Evolutionary conservation across 2,888 invertebrate genomes (phyloP), one percentile per base, ranked within the genome.

Genomic region (Lycaena phlaeas): DNA sequence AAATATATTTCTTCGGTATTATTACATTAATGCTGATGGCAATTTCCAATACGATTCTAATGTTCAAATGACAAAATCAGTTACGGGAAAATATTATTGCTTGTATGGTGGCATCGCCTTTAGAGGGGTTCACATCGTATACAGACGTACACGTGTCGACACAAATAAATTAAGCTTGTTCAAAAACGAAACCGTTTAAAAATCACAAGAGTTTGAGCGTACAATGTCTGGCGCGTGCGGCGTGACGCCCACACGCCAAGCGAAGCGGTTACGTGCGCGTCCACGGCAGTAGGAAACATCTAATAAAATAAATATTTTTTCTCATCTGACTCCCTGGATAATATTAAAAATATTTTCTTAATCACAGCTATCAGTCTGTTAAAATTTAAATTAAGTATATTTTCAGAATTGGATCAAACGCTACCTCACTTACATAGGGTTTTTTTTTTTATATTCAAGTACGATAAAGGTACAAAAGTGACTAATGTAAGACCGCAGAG

Each of bases 321-420:
- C n/a, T 73, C 73, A 78, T 76, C 78, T 78, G 78, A 81, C 76
- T 81, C 84, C 82, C 84, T 84, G 84, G 84, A 82, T 75, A 77
- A 77, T 82, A 82, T 82, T 82, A 81, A 81, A 79, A 82, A 84
- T 82, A 82, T 82, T 78, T 75, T 82, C 77, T 79, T 82, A 82
- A 84, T 84, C 84, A 84, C 84, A 84, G 82, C 78, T 82, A 82
- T 84, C 84, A 84, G 84, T 84, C 84, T 84, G 84, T 81, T 73
- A 78, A 74, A 84, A 82, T 84, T 84, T 84, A 82, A 84, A 84
- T 84, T 84, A 84, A 84, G 82, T 84, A 84, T 82, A 84, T 84
- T 78, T 54, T 81, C 81, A 81, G 79, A 82, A 77, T 74, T 76
- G 78, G 69, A 74, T 82, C 77, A 76, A 76, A 77, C 74, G 65